Evolutionary conservation across 2,113 vertebrate species (phyloP).

Genomic region (Noturus placidus): DNA sequence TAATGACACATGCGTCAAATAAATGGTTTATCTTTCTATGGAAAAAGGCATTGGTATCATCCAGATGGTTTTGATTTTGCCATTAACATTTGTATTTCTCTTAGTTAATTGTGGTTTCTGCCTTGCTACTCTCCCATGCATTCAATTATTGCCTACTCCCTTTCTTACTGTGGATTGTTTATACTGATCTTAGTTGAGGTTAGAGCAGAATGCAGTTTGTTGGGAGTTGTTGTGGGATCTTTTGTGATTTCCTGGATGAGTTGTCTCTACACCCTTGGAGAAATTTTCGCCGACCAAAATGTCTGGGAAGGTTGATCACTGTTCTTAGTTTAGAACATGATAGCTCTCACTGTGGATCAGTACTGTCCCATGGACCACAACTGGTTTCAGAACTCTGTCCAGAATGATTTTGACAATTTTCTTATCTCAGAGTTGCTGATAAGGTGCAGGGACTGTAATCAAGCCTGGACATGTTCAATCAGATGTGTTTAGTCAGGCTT

Average conservation of each 20-base stretch:
- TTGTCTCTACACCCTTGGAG: background rate
- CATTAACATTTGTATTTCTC: background rate
- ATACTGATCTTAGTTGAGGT: background rate
- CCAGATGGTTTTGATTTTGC: background rate
- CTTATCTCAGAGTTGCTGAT: background rate
- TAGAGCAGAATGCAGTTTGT: background rate
- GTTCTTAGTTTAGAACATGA: background rate
- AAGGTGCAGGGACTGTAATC: background rate
- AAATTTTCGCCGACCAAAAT: background rate
- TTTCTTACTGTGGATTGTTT: background rate
- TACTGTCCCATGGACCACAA: background rate
- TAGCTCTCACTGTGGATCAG: background rate
- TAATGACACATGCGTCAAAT: background rate
- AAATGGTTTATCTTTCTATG: background rate
- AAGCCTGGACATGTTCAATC: conserved; percentile 2
- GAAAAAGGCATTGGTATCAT: background rate
- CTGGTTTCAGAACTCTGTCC: background rate
- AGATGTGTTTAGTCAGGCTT: conserved; percentile 1
- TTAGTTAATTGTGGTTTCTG: background rate
- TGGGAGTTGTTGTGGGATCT: background rate
- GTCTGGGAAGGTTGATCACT: conserved; percentile 8
- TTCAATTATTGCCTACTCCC: background rate
- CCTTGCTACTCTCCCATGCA: background rate
- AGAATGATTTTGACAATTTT: background rate
- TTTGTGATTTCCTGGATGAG: background rate